Percentiles rank a stretch among this genome's conserved stretches.
phyloP scores from a whole-genome alignment of 2,888 invertebrate genomes.

The Mythimna pallens region DNA sequence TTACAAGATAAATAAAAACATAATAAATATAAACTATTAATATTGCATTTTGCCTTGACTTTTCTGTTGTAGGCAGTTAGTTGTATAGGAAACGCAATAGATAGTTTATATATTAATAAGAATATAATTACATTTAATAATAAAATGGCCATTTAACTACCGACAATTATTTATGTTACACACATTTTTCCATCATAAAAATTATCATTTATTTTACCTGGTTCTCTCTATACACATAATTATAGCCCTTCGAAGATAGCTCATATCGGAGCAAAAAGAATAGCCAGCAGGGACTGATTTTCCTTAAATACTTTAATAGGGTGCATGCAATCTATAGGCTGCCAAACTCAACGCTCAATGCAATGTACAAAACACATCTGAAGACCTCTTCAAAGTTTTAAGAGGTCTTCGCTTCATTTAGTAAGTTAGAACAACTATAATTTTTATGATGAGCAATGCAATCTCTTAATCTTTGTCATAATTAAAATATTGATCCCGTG shows the following conservation, averaged over 20 bases:
- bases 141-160: background rate
- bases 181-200: background rate
- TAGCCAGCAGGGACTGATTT: background rate
- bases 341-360: too few relatives aligned
- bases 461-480: background rate
- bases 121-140: slow-evolving; percentile 30
- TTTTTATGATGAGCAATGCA: background rate
- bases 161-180: slow-evolving; percentile 8
- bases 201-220: background rate
- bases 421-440: background rate
- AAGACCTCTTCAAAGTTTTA: background rate
- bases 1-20: slow-evolving; percentile 21
- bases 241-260: background rate
- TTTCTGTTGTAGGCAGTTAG: slow-evolving; percentile 29
- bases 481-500: background rate
- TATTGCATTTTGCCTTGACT: slow-evolving; percentile 54
- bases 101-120: slow-evolving; percentile 23
- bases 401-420: background rate
- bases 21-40: slow-evolving; percentile 18
- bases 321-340: too few relatives aligned
- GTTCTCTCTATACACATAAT: background rate
- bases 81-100: slow-evolving; percentile 31
- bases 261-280: background rate
- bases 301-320: background rate
- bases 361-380: too few relatives aligned